Percentiles rank a stretch among this genome's conserved stretches.
Conservation (phyloP, 92 coral and sea anemone species). For the Hydrozoanthus gracilis region DNA sequence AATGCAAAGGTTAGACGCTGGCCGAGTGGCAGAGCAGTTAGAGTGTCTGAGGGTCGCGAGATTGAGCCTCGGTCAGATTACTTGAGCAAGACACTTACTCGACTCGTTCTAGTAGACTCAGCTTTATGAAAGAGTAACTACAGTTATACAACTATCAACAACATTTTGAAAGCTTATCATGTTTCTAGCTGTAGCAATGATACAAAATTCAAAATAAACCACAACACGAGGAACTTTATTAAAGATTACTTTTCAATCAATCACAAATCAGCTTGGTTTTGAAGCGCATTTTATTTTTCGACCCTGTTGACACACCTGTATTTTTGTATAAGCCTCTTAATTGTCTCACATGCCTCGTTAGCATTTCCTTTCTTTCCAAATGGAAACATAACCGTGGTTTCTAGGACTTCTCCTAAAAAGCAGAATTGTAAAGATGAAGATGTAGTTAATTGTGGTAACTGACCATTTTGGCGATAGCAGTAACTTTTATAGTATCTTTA, state of each 20-base stretch:
- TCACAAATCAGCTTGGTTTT: background rate
- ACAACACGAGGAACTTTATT: background rate
- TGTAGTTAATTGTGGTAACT: too few species aligned
- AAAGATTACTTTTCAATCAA: background rate
- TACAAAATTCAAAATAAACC: background rate
- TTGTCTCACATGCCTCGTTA: constrained; percentile 46
- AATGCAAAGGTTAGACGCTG: too few species aligned
- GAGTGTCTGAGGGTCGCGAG: too few species aligned
- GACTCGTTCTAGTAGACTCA: too few species aligned
- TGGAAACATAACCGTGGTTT: constrained; percentile 75
- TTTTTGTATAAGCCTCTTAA: constrained; percentile 60
- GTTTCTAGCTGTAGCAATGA: background rate
- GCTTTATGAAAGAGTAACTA: background rate
- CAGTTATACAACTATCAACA: background rate
- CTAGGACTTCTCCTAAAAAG: constrained; percentile 74
- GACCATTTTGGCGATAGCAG: too few species aligned
- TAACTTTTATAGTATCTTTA: too few species aligned
- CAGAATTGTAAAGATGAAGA: background rate
- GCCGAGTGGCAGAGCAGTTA: too few species aligned
- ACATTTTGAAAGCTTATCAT: background rate
- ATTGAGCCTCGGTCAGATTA: too few species aligned
- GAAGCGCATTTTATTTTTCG: background rate
- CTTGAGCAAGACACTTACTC: too few species aligned
- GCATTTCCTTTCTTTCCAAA: constrained; percentile 65
- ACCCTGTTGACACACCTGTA: constrained; percentile 61